Conservation (phyloP, 2,113 vertebrate species). For the Myocastor coypus region DNA sequence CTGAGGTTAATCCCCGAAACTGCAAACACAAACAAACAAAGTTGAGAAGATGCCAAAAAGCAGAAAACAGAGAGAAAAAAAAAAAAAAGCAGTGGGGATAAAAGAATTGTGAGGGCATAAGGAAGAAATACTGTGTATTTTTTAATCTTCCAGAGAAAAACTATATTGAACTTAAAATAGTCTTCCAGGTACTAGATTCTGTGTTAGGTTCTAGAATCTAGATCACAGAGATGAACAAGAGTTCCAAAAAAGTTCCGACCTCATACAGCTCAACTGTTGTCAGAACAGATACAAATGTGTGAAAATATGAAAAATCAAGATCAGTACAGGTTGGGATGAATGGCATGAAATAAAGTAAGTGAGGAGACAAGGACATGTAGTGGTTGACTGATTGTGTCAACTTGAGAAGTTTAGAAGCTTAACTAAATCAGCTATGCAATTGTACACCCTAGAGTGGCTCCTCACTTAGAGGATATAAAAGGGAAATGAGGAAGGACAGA, state of each 20-base stretch:
- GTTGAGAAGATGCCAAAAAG: neutral
- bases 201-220: neutral
- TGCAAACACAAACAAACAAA: neutral
- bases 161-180: neutral
- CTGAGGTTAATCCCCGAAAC: no score
- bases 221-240: constrained; percentile 14
- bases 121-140: neutral
- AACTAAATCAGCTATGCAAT: no score
- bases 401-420: no score
- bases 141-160: constrained; percentile 9
- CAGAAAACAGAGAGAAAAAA: neutral
- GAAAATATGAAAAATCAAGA: neutral
- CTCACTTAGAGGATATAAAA: no score
- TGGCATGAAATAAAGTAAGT: neutral
- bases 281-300: neutral
- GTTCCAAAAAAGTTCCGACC: neutral
- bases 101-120: neutral
- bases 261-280: neutral
- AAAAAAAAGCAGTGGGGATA: neutral
- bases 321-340: neutral
- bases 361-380: neutral
- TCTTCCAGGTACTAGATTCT: neutral
- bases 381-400: no score
- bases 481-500: no score
- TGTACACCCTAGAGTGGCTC: no score